phyloP scores from a whole-genome alignment of 2,888 invertebrate species.

The Zygothrica quintamaculata region DNA sequence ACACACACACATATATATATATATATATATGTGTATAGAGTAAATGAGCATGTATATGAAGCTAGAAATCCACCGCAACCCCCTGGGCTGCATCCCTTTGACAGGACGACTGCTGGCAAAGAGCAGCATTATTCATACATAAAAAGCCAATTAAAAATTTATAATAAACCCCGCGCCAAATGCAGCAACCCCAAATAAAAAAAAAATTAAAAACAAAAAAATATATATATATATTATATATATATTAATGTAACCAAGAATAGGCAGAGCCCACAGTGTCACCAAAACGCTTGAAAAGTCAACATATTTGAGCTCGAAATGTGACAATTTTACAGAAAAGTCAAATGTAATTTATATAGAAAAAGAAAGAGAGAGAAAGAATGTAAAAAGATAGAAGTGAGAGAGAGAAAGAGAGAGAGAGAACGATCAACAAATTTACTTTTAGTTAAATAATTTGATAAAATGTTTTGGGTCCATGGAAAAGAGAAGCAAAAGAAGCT shows the following conservation, averaged over 20 bases:
- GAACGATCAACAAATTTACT: too few species aligned
- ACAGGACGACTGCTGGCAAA: slow-evolving; percentile 40
- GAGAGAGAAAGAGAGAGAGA: too few species aligned
- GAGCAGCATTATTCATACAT: slow-evolving; percentile 75
- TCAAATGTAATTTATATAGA: too few species aligned
- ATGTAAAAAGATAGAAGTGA: too few species aligned
- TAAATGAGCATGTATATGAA: slow-evolving; percentile 2
- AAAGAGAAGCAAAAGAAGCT: too few species aligned
- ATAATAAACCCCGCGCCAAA: slow-evolving; percentile 76
- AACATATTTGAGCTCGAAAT: too few species aligned
- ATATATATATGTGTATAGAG: neutral
- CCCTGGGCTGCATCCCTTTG: slow-evolving; percentile 58
- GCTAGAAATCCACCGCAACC: slow-evolving; percentile 43
- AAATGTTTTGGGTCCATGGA: too few species aligned
- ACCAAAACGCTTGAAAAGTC: neutral
- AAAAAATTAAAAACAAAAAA: too few species aligned
- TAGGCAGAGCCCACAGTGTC: slow-evolving; percentile 53
- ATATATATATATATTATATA: too few species aligned
- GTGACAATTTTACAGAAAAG: too few species aligned
- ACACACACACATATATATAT: slow-evolving; percentile 20
- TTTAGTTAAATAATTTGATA: too few species aligned
- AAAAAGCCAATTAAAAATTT: slow-evolving; percentile 80
- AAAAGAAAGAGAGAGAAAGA: too few species aligned
- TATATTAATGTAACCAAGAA: slow-evolving; percentile 50
- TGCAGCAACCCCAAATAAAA: slow-evolving; percentile 66